These are phyloP conservation scores for Upupa epops DNA, from an alignment of 2,113 vertebrate genomes.

Conservation along the genomic window DNA sequence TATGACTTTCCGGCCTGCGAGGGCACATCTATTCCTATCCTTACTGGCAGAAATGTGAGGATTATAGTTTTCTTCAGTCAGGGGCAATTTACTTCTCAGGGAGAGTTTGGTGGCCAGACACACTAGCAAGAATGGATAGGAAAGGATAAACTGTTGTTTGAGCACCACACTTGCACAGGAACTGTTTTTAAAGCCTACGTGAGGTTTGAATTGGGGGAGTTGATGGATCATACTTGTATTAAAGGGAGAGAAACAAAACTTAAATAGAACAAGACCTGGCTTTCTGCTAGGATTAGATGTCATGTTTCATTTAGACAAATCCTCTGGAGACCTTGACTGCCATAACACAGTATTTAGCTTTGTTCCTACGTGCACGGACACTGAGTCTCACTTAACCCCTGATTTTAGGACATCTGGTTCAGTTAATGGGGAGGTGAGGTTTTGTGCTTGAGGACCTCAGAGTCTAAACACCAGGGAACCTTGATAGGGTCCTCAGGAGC, in stretches of 20 bases:
- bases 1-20: neutral
- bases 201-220: neutral
- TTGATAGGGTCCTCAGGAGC: neutral
- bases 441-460: neutral
- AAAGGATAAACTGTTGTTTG: neutral
- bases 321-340: neutral
- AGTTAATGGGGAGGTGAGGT: neutral
- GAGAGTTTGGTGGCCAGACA: neutral
- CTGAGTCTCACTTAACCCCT: neutral
- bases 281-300: neutral
- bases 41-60: neutral
- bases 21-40: neutral
- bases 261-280: neutral
- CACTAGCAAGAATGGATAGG: neutral
- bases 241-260: neutral
- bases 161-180: neutral
- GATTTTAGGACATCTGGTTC: neutral
- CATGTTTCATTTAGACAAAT: neutral
- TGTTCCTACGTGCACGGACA: neutral
- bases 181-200: neutral
- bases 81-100: neutral
- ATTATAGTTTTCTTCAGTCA: neutral
- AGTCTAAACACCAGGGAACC: neutral
- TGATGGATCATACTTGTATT: neutral
- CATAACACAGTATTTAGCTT: neutral